phyloP scores from a whole-genome alignment of 2,113 vertebrate species.

The Calyptommatus sinebrachiatus region DNA sequence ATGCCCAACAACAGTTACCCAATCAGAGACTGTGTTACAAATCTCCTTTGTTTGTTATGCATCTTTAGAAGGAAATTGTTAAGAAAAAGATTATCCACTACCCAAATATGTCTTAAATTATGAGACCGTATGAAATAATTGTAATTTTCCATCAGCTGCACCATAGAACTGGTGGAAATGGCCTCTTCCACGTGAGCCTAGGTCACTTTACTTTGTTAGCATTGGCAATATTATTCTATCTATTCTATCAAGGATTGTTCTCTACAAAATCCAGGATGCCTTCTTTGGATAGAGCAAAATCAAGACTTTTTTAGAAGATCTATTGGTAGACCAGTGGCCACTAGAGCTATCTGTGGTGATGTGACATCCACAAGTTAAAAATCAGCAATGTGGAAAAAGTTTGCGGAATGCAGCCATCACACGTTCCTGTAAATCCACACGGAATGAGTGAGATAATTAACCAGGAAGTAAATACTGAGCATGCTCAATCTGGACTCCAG shows the following conservation, averaged over 20 bases:
- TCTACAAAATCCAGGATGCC: no score
- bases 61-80: slow-evolving; percentile 5
- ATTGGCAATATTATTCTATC: neutral
- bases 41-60: neutral
- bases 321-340: no score
- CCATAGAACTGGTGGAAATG: neutral
- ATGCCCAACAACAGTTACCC: neutral
- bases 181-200: slow-evolving; percentile 16
- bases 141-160: neutral
- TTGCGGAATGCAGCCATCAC: no score
- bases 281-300: neutral
- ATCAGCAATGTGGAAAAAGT: no score
- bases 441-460: no score
- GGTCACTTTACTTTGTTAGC: neutral
- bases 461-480: no score
- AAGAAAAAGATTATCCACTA: neutral
- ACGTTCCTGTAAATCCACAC: no score
- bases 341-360: no score
- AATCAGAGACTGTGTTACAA: neutral
- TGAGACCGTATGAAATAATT: fast-evolving
- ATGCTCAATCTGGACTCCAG: no score
- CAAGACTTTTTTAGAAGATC: neutral
- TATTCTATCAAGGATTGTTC: neutral
- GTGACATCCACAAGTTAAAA: no score
- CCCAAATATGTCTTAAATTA: fast-evolving